Evolutionary conservation across 2,113 vertebrate species (phyloP).

Genomic region (Catharus fuscescens): DNA sequence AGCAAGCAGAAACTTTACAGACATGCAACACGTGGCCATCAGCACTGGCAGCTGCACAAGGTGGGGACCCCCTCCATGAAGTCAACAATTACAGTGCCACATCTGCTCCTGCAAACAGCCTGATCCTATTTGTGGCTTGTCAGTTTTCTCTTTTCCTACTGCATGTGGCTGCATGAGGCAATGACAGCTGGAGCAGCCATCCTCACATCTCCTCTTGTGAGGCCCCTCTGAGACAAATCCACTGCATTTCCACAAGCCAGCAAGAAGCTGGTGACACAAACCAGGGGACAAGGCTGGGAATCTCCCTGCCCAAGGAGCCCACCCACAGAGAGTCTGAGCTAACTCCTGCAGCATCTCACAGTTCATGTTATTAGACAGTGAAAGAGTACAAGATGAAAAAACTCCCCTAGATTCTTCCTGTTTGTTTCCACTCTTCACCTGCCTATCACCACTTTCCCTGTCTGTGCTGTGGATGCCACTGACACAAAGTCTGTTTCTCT

Average conservation of each 20-base stretch:
- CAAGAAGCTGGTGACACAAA: background rate
- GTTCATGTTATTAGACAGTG: background rate
- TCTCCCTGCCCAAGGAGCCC: background rate
- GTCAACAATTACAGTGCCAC: accelerated
- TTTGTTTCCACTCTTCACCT: background rate
- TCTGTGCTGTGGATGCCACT: background rate
- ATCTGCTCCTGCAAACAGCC: background rate
- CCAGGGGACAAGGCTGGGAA: background rate
- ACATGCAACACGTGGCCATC: accelerated
- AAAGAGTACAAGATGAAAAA: background rate
- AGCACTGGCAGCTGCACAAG: background rate
- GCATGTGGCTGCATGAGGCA: background rate
- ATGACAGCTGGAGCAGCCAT: background rate
- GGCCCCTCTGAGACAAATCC: background rate
- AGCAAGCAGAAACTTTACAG: background rate
- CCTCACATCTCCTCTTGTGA: background rate
- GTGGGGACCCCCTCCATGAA: background rate
- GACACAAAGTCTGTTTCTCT: background rate
- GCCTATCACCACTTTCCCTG: background rate
- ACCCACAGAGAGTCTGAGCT: background rate
- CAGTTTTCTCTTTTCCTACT: background rate
- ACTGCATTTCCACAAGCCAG: background rate
- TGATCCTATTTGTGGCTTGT: background rate
- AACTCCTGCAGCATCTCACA: background rate
- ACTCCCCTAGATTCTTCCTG: background rate